A percentile compares a stretch with the other conserved stretches of the same genome.
phyloP scores from a whole-genome alignment of 2,797 vertebrate genomes.

The Enteromius unitaeniatus region DNA sequence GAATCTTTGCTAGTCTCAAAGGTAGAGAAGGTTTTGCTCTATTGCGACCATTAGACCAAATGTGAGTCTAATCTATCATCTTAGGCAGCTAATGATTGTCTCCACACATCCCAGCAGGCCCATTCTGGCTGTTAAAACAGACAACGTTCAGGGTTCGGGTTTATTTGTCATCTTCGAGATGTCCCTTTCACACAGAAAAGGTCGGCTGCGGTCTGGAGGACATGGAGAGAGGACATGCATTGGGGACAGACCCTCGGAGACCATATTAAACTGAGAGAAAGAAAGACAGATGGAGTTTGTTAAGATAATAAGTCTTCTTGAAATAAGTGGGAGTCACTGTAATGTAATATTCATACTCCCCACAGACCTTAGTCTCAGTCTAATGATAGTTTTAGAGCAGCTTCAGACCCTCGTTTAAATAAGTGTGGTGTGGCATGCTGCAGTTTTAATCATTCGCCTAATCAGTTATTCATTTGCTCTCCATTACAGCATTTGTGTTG shows the following conservation, averaged over 20 bases:
- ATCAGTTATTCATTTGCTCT: conserved; percentile 30
- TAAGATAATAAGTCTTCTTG: conserved; percentile 44
- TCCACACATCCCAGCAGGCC: conserved; percentile 58
- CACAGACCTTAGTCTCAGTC: conserved; percentile 18
- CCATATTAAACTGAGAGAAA: conserved; percentile 33
- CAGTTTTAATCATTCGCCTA: conserved; percentile 26
- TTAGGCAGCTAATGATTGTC: conserved; percentile 64
- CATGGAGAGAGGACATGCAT: neutral
- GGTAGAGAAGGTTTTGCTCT: conserved; percentile 58
- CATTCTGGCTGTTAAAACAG: conserved; percentile 58
- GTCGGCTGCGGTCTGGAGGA: conserved; percentile 31
- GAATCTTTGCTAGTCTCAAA: conserved; percentile 10
- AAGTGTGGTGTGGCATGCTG: neutral
- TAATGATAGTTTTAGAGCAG: conserved; percentile 19
- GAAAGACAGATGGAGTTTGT: conserved; percentile 43
- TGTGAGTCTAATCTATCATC: conserved; percentile 67
- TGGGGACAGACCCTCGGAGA: conserved; percentile 48
- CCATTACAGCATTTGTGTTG: conserved; percentile 81
- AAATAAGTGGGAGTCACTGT: conserved; percentile 21
- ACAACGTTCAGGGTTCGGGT: conserved; percentile 57
- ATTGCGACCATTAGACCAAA: conserved; percentile 65
- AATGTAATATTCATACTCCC: conserved; percentile 37
- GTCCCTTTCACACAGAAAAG: conserved; percentile 24
- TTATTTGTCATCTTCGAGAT: conserved; percentile 58
- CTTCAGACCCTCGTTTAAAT: neutral